A percentile compares a stretch with the other conserved stretches of the same genome.
Evolutionary conservation across 1,140 invertebrate species (phyloP).

Genomic region (Melitaea cinxia): DNA sequence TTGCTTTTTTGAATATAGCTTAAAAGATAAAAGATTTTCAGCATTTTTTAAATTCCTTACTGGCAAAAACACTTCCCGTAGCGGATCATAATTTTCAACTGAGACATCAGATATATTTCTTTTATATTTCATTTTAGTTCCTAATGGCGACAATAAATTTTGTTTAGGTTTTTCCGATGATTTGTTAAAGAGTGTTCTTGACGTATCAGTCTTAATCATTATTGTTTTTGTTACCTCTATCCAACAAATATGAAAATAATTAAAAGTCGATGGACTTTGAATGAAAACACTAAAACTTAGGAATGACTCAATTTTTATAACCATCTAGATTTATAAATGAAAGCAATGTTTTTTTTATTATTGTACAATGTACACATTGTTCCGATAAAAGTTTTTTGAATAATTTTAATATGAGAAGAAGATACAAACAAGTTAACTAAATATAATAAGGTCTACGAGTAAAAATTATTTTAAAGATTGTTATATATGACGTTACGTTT

Average conservation of each 20-base stretch:
- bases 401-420: too few species aligned
- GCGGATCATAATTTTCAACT: slow-evolving; percentile 37
- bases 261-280: too few species aligned
- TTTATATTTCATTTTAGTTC: slow-evolving; percentile 6
- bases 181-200: not conserved
- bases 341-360: too few species aligned
- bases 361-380: too few species aligned
- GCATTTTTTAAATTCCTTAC: slow-evolving; percentile 44
- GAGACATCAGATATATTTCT: slow-evolving; percentile 5
- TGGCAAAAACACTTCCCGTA: slow-evolving; percentile 38
- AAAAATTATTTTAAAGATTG: too few species aligned
- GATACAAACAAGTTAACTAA: too few species aligned
- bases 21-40: slow-evolving; percentile 55
- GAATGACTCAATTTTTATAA: not conserved
- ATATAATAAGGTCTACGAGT: too few species aligned
- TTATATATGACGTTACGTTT: too few species aligned
- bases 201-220: not conserved
- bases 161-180: not conserved
- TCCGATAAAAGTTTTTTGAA: too few species aligned
- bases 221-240: not conserved
- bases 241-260: not conserved
- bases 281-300: too few species aligned
- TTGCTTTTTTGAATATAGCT: slow-evolving; percentile 55
- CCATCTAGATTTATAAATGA: not conserved
- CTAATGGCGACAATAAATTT: not conserved